A percentile compares a stretch with the other conserved stretches of the same genome.
Conservation (phyloP, 2,113 vertebrate genomes). For the Cyanoderma ruficeps region DNA sequence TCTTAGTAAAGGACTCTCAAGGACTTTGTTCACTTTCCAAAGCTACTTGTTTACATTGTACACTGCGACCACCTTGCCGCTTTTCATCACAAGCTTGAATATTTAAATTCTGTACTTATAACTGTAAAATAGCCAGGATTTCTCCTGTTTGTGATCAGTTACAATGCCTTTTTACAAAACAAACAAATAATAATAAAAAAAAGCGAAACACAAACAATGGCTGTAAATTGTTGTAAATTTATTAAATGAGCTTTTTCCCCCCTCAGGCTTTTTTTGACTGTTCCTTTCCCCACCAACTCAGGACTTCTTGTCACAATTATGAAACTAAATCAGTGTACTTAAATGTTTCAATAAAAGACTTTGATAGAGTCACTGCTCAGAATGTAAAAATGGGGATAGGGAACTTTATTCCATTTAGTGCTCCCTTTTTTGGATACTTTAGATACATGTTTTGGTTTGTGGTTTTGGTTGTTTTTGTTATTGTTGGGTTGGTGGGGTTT, state of each 20-base stretch:
- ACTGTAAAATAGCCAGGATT: constrained; percentile 88
- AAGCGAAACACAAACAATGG: constrained; percentile 43
- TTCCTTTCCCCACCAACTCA: constrained; percentile 91
- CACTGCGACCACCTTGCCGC: constrained; percentile 88
- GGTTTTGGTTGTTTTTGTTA: neutral
- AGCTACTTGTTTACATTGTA: constrained; percentile 97
- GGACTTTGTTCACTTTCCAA: constrained; percentile 92
- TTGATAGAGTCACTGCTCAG: constrained; percentile 81
- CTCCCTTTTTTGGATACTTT: constrained; percentile 73
- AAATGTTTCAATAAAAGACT: constrained; percentile 80
- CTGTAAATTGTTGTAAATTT: constrained; percentile 99
- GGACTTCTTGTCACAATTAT: constrained; percentile 85
- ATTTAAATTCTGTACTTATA: constrained; percentile 95
- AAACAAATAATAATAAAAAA: neutral
- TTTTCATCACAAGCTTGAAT: constrained; percentile 93
- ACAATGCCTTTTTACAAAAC: constrained; percentile 83
- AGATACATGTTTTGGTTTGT: constrained; percentile 32
- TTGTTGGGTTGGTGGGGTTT: neutral
- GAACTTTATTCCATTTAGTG: constrained; percentile 76
- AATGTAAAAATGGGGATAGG: constrained; percentile 89
- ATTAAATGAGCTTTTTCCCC: constrained; percentile 88
- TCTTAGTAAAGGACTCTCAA: constrained; percentile 82
- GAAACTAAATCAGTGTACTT: constrained; percentile 70
- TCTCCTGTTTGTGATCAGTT: constrained; percentile 83
- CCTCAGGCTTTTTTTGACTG: constrained; percentile 90